Percentiles rank a stretch among this genome's conserved stretches.
Conservation (phyloP, 2,888 invertebrate species). For the Drosophila longiperda region DNA sequence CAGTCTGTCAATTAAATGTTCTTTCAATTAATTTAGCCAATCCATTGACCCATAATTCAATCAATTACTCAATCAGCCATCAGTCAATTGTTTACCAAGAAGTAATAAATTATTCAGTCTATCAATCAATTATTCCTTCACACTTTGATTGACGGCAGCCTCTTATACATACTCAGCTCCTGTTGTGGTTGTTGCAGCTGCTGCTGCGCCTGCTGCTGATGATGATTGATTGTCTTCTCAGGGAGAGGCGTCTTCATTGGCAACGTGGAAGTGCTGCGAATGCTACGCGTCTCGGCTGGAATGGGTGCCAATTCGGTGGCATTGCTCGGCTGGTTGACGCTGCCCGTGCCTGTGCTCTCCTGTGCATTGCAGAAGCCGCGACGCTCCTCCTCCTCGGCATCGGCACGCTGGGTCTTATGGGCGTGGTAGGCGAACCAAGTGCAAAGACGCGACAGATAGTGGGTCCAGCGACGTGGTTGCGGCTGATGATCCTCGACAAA, state of each 20-base stretch:
- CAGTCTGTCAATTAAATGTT: background rate
- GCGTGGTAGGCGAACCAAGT: slow-evolving; percentile 62
- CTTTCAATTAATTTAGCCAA: background rate
- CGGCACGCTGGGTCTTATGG: slow-evolving; percentile 45
- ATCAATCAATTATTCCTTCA: background rate
- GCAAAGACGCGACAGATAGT: slow-evolving; percentile 80
- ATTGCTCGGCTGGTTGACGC: slow-evolving; percentile 37
- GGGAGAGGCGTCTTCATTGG: slow-evolving; percentile 18
- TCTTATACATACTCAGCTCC: slow-evolving; percentile 51
- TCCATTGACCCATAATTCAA: background rate
- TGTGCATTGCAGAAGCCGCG: slow-evolving; percentile 79
- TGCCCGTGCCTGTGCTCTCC: slow-evolving; percentile 48
- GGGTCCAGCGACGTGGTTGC: slow-evolving; percentile 74
- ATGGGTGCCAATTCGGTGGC: slow-evolving; percentile 56
- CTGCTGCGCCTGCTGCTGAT: slow-evolving; percentile 9
- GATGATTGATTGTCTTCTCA: slow-evolving; percentile 7
- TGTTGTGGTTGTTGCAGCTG: slow-evolving; percentile 45
- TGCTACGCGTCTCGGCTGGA: slow-evolving; percentile 64
- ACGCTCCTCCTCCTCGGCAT: slow-evolving; percentile 70
- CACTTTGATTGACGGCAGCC: background rate
- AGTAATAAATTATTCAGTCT: background rate
- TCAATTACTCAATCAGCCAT: background rate
- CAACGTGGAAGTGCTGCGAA: slow-evolving; percentile 48
- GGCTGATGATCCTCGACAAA: slow-evolving; percentile 82
- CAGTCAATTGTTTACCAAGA: background rate